phyloP scores from a whole-genome alignment of 2,888 invertebrate genomes.

The Dendrolimus pini region DNA sequence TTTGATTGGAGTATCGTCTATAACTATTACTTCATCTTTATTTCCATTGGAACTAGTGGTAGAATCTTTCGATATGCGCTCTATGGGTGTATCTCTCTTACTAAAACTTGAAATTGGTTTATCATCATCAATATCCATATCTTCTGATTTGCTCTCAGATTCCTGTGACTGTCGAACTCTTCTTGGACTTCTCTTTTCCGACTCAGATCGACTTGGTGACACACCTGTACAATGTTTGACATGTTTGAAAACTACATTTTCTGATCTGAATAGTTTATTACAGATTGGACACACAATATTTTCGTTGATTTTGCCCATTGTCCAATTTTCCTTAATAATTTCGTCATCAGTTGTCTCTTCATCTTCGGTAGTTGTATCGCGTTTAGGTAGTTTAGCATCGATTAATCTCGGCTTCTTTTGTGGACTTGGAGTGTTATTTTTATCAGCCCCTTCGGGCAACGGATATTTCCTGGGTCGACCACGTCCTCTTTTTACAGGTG shows the following conservation, averaged over 20 bases:
- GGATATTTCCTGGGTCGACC: conserved; percentile 68
- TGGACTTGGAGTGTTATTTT: conserved; percentile 38
- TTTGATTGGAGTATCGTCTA: conserved; percentile 48
- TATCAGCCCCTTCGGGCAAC: conserved; percentile 38
- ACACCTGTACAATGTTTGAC: conserved; percentile 71
- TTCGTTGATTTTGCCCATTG: conserved; percentile 73
- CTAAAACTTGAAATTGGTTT: conserved; percentile 18
- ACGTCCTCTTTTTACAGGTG: conserved; percentile 59
- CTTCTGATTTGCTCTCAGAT: conserved; percentile 43
- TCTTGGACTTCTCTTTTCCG: conserved; percentile 48
- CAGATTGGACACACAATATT: conserved; percentile 71
- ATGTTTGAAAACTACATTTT: conserved; percentile 71
- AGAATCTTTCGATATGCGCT: conserved; percentile 42
- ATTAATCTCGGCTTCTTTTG: conserved; percentile 55
- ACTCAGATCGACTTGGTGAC: conserved; percentile 62
- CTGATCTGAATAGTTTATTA: conserved; percentile 64
- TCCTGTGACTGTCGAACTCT: conserved; percentile 43
- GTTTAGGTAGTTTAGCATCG: conserved; percentile 38
- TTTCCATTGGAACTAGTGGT: conserved; percentile 23
- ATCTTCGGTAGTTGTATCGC: conserved; percentile 24
- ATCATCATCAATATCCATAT: conserved; percentile 39
- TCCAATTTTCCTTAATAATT: conserved; percentile 64
- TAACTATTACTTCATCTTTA: conserved; percentile 44
- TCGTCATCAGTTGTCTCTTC: conserved; percentile 46
- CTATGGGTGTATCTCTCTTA: conserved; percentile 30